phyloP scores from a whole-genome alignment of 2,797 vertebrate species.

The Macroramphosus scolopax region DNA sequence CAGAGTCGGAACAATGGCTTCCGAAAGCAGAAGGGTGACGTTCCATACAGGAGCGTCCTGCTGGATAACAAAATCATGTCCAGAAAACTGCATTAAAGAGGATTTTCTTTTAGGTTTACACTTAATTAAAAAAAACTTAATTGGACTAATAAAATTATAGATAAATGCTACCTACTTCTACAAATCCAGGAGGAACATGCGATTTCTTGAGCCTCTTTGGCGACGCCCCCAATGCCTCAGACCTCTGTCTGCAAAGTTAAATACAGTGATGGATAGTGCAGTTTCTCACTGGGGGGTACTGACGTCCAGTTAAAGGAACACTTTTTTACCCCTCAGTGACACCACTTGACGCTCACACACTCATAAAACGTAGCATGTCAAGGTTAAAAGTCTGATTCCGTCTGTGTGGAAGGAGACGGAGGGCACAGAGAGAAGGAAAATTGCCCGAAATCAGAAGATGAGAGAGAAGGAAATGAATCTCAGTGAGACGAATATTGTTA shows the following conservation, averaged over 20 bases:
- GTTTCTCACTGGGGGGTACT: conserved; percentile 21
- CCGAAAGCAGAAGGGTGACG: conserved; percentile 18
- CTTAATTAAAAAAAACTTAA: too few species aligned
- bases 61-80: too few species aligned
- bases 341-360: conserved; percentile 33
- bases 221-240: background rate
- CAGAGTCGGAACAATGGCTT: conserved; percentile 25
- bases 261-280: conserved; percentile 54
- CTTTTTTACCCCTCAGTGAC: conserved; percentile 33
- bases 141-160: too few species aligned
- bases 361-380: conserved; percentile 16
- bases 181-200: conserved; percentile 22
- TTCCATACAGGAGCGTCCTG: conserved; percentile 9
- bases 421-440: conserved; percentile 24
- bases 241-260: conserved; percentile 31
- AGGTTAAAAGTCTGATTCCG: conserved; percentile 49
- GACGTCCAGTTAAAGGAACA: conserved; percentile 33
- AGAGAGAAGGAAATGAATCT: conserved; percentile 1
- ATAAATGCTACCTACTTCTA: background rate
- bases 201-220: conserved; percentile 40
- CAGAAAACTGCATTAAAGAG: too few species aligned
- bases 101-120: too few species aligned
- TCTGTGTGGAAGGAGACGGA: conserved; percentile 22
- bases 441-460: conserved; percentile 2
- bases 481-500: conserved; percentile 5